Conservation (phyloP, 2,888 invertebrate species). For the Hydraecia micacea region DNA sequence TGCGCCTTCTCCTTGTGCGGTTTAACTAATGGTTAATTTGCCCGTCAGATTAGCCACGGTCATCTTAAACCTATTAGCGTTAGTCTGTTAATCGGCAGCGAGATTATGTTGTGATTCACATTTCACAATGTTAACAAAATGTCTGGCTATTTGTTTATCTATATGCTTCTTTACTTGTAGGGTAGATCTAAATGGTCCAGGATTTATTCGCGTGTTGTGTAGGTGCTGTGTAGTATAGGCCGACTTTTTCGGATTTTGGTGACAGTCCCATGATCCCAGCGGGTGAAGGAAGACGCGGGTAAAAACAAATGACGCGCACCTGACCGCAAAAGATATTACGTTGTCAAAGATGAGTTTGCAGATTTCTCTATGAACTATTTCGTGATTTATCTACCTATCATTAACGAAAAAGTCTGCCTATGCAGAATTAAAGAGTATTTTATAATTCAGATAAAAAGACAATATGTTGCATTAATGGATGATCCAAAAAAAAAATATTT, state of each 20-base stretch:
- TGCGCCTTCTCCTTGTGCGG: slow-evolving; percentile 76
- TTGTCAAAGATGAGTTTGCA: not conserved
- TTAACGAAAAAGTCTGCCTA: too few relatives aligned
- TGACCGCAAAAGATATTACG: not conserved
- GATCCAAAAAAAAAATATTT: not conserved
- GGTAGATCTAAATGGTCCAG: not conserved
- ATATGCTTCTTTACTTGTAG: slow-evolving; percentile 1
- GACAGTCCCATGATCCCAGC: not conserved
- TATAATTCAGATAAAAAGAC: not conserved
- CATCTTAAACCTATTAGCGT: slow-evolving; percentile 81
- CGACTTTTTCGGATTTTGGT: not conserved
- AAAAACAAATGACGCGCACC: too few relatives aligned
- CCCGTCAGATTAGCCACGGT: slow-evolving; percentile 79
- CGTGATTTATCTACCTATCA: not conserved
- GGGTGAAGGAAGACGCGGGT: not conserved
- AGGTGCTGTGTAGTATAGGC: too few relatives aligned
- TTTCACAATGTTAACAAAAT: slow-evolving; percentile 61
- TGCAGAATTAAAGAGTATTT: too few relatives aligned
- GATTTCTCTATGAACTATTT: not conserved
- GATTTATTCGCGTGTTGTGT: not conserved
- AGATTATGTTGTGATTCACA: slow-evolving; percentile 79
- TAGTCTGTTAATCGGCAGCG: slow-evolving; percentile 76
- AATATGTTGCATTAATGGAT: not conserved
- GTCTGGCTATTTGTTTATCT: slow-evolving; percentile 44
- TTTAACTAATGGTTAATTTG: slow-evolving; percentile 80